Evolutionary conservation across 2,113 vertebrate genomes (phyloP), one percentile per base, ranked within the genome.

Genomic region (Lamprologus tigripictilis): DNA sequence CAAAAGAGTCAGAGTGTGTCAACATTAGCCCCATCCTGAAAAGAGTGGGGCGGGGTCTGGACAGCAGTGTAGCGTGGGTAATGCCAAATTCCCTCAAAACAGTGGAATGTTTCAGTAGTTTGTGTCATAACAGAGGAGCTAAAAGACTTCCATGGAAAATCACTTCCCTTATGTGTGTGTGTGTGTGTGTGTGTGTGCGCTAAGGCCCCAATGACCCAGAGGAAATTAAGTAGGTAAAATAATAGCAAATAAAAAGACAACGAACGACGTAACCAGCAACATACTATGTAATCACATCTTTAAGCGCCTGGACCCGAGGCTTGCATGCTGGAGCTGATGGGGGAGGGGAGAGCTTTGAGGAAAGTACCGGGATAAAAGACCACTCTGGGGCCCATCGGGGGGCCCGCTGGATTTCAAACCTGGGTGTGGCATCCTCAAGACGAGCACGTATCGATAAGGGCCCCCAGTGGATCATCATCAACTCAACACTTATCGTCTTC

Each of bases 91-190:
- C 91, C 90, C 87, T 92, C 90, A 82, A 92, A 78, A 90, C 92
- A 95, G 94, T 95, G 96, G 96, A 96, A 96, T 96, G 95, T 96
- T 96, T 95, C 94, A 96, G 95, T 96, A 96, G 95, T 96, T 93
- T 93, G 89, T 89, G 85, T 95, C 90, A 21, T 80, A 82, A 92
- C 92, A 89, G 86, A 94, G 85, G 87, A 91, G 86, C 84, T 81
- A 87, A 93, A 83, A 83, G 47, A 90, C 82, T 78, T 88, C 66
- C 73, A 87, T 89, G 88, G 84, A 94, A 90, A 91, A 92, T 82
- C 82, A 83, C 92, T 90, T 94, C 84, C 86, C 89, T 90, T 88
- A 79, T 88, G 86, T 55, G 4, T 86, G 90, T 94, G 95, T 28
- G 23, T 91, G 93, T 87, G n/a, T n/a, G n/a, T n/a, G n/a, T n/a